Conservation (phyloP, 1,140 invertebrate genomes). For the Drosophila sulfurigaster region DNA sequence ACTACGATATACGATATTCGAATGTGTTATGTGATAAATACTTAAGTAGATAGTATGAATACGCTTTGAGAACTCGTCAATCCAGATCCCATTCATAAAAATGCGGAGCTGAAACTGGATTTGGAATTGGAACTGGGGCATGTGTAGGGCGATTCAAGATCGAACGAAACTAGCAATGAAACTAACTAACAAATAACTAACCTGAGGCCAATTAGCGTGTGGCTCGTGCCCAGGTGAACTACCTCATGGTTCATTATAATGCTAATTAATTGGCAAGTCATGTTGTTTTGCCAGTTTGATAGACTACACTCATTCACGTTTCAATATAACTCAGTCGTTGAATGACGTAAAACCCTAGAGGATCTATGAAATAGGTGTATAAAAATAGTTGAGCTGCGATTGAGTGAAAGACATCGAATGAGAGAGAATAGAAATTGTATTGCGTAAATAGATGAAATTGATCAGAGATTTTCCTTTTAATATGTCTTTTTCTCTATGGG, state of each 20-base stretch:
- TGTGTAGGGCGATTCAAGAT: slow-evolving; percentile 70
- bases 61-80: slow-evolving; percentile 26
- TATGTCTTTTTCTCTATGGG: slow-evolving; percentile 5
- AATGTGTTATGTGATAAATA: slow-evolving; percentile 26
- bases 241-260: slow-evolving; percentile 71
- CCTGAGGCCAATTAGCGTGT: slow-evolving; percentile 57
- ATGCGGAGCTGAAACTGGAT: background rate
- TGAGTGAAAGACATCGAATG: background rate
- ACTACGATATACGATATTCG: background rate
- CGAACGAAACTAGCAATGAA: slow-evolving; percentile 17
- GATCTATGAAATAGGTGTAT: slow-evolving; percentile 45
- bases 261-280: slow-evolving; percentile 69
- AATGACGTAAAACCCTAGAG: slow-evolving; percentile 39
- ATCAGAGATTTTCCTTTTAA: slow-evolving; percentile 7
- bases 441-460: slow-evolving; percentile 29
- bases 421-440: slow-evolving; percentile 12
- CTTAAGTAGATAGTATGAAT: slow-evolving; percentile 13
- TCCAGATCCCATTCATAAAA: slow-evolving; percentile 40
- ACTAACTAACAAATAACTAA: slow-evolving; percentile 32
- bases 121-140: slow-evolving; percentile 24
- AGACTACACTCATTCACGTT: slow-evolving; percentile 52
- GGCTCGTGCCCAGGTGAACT: slow-evolving; percentile 79
- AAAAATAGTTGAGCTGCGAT: background rate
- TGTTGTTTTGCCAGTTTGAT: slow-evolving; percentile 44
- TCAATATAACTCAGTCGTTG: slow-evolving; percentile 25